Conservation (phyloP, 2,888 invertebrate genomes). For the Masnerella sp. region DNA sequence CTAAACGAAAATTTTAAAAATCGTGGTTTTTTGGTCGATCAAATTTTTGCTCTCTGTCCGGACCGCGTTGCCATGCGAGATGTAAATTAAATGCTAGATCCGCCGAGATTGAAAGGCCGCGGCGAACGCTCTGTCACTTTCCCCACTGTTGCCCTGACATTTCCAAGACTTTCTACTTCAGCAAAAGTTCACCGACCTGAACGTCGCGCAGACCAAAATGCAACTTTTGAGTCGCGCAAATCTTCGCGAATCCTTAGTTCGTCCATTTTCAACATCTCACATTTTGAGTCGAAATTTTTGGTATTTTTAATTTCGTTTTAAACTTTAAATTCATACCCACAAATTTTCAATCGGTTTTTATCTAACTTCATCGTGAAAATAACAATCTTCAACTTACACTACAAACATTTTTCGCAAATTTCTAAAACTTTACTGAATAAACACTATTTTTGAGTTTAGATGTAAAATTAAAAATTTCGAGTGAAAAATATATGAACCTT, state of each 20-base stretch:
- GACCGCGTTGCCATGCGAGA: conserved; percentile 12
- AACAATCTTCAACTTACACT: too few species aligned
- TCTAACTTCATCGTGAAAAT: too few species aligned
- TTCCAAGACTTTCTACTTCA: conserved; percentile 76
- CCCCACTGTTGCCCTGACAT: conserved; percentile 74
- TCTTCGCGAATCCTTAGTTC: not conserved
- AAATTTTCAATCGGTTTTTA: too few species aligned
- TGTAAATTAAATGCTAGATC: conserved; percentile 37
- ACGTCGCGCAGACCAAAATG: conserved; percentile 37
- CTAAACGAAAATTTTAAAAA: not conserved
- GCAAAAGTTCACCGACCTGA: conserved; percentile 71
- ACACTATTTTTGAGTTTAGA: too few species aligned
- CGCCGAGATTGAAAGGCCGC: conserved; percentile 56
- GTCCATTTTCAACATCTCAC: not conserved
- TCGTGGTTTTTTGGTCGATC: not conserved
- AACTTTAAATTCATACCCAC: too few species aligned
- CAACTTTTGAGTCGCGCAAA: conserved; percentile 6
- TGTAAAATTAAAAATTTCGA: too few species aligned
- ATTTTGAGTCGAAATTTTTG: too few species aligned
- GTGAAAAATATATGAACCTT: too few species aligned
- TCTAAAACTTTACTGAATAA: too few species aligned
- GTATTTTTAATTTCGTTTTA: too few species aligned
- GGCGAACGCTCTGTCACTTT: conserved; percentile 69
- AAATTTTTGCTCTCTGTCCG: too few species aligned
- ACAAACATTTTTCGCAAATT: too few species aligned